phyloP scores from a whole-genome alignment of 1,140 invertebrate genomes.

The Drosophila ohnishii region DNA sequence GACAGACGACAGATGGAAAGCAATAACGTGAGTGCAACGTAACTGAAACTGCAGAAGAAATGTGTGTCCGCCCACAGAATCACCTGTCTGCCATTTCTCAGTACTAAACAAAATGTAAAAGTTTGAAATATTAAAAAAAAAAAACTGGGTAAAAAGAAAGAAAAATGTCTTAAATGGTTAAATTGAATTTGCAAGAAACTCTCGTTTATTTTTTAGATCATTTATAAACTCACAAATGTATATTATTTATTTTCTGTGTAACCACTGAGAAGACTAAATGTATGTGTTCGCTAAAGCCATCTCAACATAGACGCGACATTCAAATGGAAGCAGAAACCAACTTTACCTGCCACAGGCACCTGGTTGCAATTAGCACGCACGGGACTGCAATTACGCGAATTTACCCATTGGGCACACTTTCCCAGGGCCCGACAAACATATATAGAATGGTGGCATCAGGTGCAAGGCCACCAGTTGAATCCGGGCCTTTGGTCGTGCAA shows the following conservation, averaged over 20 bases:
- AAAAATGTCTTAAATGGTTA: fast-evolving
- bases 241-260: neutral
- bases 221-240: too few species aligned
- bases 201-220: neutral
- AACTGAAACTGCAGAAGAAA: neutral
- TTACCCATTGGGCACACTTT: conserved; percentile 68
- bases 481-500: conserved; percentile 40
- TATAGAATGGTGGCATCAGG: conserved; percentile 64
- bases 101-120: neutral
- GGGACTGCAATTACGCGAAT: conserved; percentile 58
- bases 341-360: conserved; percentile 18
- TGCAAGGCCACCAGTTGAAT: conserved; percentile 55
- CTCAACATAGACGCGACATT: conserved; percentile 1
- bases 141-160: neutral
- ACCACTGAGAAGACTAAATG: conserved; percentile 15
- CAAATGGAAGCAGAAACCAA: conserved; percentile 27
- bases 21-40: conserved; percentile 23
- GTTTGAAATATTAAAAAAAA: neutral
- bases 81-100: neutral
- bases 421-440: conserved; percentile 40
- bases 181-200: too few species aligned
- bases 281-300: neutral
- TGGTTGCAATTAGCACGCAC: conserved; percentile 64
- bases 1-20: conserved; percentile 5
- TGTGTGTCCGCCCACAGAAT: neutral